Base-by-base conservation (phyloP, 2,888 invertebrate genomes). In the Drosophila neoperkinsi region DNA sequence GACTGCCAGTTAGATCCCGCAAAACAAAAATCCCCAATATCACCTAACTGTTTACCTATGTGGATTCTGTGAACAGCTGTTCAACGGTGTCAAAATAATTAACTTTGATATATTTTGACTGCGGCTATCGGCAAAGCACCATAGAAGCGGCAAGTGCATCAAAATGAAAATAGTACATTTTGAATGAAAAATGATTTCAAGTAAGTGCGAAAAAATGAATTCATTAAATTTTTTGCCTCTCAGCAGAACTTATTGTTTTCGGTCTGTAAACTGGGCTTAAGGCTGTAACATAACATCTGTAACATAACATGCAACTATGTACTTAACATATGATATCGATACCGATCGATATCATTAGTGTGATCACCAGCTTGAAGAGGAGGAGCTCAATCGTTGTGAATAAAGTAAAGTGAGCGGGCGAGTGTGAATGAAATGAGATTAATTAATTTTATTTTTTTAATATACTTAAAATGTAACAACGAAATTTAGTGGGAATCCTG, bases 381-480 rank as follows among this genome's bases (percentile, higher is more conserved):
- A 11, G 4, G 5, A 43, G 5, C 21, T 11, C 5, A 43, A 0
- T 21, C 11, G 21, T 6, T 21, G 43, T 43, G 21, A 43, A 21
- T 21, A 11, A 5, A 10, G 41, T n/a, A n/a, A 0, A n/a, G n/a
- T 41, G n/a, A 11, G 11, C 1, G 0, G 2, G 0, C 2, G 4
- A 11, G 4, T n/a, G n/a, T 41, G n/a, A 2, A 21, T 5, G 0
- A 5, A 21, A 21, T 21, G 10, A 21, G 11, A 43, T 11, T 21
- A 11, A 43, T 11, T 43, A 5, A 41, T 21, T 43, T 11, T 11
- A 5, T 21, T 5, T 5, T 21, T 1, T 43, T 3, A 21, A 43
- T 21, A 43, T 43, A 21, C 11, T 11, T 43, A 5, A 11, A 21
- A 2, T 21, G 11, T 21, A 43, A 21, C 5, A 21, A 11, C 11